Evolutionary conservation across 2,888 invertebrate species (phyloP).

Genomic region (Branchellion lobata): DNA sequence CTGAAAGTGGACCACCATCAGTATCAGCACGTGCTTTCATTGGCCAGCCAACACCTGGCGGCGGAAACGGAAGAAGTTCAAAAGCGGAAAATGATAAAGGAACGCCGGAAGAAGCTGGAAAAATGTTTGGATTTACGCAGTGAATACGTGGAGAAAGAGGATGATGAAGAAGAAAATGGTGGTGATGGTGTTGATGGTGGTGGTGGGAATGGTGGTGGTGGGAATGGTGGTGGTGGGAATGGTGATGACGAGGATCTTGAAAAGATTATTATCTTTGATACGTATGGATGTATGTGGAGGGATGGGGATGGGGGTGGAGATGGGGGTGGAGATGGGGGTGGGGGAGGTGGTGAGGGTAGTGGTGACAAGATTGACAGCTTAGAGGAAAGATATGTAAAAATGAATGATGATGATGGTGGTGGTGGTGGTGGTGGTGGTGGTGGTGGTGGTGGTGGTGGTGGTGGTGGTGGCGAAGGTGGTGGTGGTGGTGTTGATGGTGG

Average conservation of each 20-base stretch:
- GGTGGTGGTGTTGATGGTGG: slow-evolving; percentile 21
- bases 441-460: slow-evolving; percentile 23
- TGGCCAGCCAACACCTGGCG: background rate
- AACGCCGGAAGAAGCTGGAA: too few relatives aligned
- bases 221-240: slow-evolving; percentile 16
- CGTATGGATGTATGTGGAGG: background rate
- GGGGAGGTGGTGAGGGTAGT: slow-evolving; percentile 16
- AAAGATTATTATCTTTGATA: too few relatives aligned
- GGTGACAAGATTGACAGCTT: slow-evolving; percentile 26
- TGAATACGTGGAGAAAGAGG: background rate
- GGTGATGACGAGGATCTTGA: slow-evolving; percentile 36
- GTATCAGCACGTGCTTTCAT: background rate
- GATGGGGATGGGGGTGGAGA: background rate
- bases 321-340: too few relatives aligned
- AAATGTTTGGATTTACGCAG: too few relatives aligned
- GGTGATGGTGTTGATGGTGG: too few relatives aligned
- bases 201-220: slow-evolving; percentile 18
- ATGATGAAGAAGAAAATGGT: background rate
- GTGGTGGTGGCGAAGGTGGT: slow-evolving; percentile 29
- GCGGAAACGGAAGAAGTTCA: too few relatives aligned
- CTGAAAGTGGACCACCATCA: slow-evolving; percentile 1
- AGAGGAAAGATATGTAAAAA: background rate
- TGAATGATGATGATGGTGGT: slow-evolving; percentile 37
- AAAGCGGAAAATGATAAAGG: too few relatives aligned
- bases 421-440: slow-evolving; percentile 24